phyloP scores from a whole-genome alignment of 2,888 invertebrate species.

The Mantis religiosa region DNA sequence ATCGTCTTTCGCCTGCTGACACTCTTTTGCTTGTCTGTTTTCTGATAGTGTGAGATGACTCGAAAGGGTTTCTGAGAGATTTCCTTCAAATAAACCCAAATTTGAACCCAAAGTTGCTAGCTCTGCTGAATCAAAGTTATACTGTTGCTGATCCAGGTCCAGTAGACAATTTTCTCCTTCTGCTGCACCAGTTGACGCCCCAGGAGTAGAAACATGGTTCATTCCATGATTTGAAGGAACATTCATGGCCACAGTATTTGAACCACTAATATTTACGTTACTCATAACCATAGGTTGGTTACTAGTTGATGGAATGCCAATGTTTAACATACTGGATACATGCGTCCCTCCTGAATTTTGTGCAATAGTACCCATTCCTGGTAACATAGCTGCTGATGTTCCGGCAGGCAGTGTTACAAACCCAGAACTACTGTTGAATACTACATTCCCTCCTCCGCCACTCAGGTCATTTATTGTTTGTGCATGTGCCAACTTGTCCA shows the following conservation, averaged over 20 bases:
- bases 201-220: neutral
- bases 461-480: neutral
- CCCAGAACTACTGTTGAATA: neutral
- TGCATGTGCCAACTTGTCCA: neutral
- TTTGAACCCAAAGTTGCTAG: constrained; percentile 34
- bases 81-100: constrained; percentile 41
- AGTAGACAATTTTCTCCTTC: constrained; percentile 34
- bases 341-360: neutral
- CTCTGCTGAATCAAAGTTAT: constrained; percentile 45
- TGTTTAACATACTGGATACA: neutral
- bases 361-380: neutral
- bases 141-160: constrained; percentile 40
- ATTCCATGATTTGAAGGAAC: neutral
- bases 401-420: neutral
- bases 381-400: neutral
- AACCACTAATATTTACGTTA: neutral
- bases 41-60: constrained; percentile 49
- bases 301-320: neutral
- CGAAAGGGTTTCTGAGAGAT: constrained; percentile 48
- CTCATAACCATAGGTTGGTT: neutral
- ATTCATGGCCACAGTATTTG: neutral
- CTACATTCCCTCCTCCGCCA: neutral
- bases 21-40: constrained; percentile 26
- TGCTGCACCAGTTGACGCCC: neutral
- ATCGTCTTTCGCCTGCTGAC: constrained; percentile 30